Evolutionary conservation across 2,888 invertebrate genomes (phyloP).

Genomic region (Parnassius apollo): DNA sequence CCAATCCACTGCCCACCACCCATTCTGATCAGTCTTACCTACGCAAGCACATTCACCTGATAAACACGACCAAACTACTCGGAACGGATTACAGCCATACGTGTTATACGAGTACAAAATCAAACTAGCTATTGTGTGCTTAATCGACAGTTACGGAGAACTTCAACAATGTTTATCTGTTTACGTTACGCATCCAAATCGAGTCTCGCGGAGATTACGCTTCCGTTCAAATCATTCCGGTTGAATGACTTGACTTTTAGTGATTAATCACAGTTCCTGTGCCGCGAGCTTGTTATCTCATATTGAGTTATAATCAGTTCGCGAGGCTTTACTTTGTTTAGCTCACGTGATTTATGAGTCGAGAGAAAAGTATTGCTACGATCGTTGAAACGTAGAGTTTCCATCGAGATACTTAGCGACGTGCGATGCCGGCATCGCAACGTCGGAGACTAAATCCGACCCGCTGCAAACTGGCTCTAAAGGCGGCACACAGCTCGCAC

Average conservation of each 20-base stretch:
- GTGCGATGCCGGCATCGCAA: conserved; percentile 69
- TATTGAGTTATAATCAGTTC: conserved; percentile 70
- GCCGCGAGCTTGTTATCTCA: conserved; percentile 65
- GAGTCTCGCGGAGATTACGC: conserved; percentile 57
- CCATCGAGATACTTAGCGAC: conserved; percentile 51
- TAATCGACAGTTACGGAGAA: conserved; percentile 64
- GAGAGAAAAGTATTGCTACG: conserved; percentile 62
- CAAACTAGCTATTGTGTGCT: conserved; percentile 44
- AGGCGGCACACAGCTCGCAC: conserved; percentile 55
- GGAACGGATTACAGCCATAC: conserved; percentile 40
- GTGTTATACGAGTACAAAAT: conserved; percentile 42
- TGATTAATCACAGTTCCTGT: conserved; percentile 65
- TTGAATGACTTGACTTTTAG: conserved; percentile 52
- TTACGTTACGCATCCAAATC: conserved; percentile 65
- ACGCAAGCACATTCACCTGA: conserved; percentile 52
- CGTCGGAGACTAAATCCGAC: conserved; percentile 59
- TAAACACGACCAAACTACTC: conserved; percentile 45
- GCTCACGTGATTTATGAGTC: conserved; percentile 70
- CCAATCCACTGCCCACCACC: conserved; percentile 54
- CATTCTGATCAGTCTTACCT: conserved; percentile 50
- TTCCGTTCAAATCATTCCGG: conserved; percentile 55
- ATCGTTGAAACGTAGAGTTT: conserved; percentile 56
- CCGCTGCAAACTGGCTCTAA: conserved; percentile 40
- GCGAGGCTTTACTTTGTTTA: conserved; percentile 64
- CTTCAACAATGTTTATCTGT: conserved; percentile 67